Evolutionary conservation across 2,888 invertebrate genomes (phyloP).

Genomic region (Acrobasis suavella): DNA sequence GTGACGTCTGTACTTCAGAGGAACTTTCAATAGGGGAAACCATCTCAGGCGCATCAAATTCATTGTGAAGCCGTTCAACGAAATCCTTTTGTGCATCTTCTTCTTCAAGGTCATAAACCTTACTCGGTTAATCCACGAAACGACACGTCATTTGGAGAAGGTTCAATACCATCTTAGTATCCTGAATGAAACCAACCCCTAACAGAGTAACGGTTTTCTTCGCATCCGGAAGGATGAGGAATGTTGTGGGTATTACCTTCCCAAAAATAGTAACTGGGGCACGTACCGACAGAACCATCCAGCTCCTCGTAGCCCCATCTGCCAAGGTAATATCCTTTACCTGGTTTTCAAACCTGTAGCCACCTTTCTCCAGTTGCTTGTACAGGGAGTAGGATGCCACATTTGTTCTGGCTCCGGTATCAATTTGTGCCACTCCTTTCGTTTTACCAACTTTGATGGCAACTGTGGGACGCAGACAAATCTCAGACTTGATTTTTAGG

Average conservation of each 20-base stretch:
- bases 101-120: not conserved
- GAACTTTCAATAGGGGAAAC: not conserved
- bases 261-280: not conserved
- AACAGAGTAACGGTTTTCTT: not conserved
- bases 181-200: constrained; percentile 5
- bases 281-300: not conserved
- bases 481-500: not conserved
- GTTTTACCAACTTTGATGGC: not conserved
- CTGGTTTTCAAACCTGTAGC: too few relatives aligned
- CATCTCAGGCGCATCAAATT: not conserved
- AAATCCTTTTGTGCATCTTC: not conserved
- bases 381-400: too few relatives aligned
- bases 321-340: not conserved
- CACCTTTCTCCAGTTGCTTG: too few relatives aligned
- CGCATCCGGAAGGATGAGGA: not conserved
- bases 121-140: not conserved
- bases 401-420: too few relatives aligned
- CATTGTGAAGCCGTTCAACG: not conserved
- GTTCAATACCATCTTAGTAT: not conserved
- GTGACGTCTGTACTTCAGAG: not conserved
- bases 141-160: not conserved
- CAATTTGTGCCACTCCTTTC: too few relatives aligned
- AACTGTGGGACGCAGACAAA: too few relatives aligned
- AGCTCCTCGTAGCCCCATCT: not conserved
- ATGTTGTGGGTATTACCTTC: not conserved